phyloP scores from a whole-genome alignment of 2,888 invertebrate species.

The Drosophila multiciliata region DNA sequence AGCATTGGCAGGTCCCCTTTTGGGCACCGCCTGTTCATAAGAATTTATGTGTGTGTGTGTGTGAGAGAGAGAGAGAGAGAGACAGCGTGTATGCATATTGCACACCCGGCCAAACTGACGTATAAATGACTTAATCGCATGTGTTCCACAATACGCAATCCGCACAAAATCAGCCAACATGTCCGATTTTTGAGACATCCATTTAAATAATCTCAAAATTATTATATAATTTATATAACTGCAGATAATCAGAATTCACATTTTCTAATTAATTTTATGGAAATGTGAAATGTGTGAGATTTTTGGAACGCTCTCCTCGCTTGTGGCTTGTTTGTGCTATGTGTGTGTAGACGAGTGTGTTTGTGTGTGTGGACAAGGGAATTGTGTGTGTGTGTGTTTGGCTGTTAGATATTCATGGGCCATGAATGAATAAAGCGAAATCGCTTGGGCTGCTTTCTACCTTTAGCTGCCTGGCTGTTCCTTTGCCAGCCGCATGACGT shows the following conservation, averaged over 20 bases:
- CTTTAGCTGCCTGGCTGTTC: constrained; percentile 48
- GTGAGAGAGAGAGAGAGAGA: neutral
- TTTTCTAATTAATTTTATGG: neutral
- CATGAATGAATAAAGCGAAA: constrained; percentile 74
- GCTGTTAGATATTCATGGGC: constrained; percentile 62
- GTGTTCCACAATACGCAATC: constrained; percentile 29
- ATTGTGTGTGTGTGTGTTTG: constrained; percentile 17
- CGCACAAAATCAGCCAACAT: constrained; percentile 11
- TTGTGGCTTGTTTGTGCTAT: constrained; percentile 15
- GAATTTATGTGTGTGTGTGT: constrained; percentile 17
- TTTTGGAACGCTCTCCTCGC: constrained; percentile 11
- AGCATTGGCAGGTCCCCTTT: constrained; percentile 56
- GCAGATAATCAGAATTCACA: neutral
- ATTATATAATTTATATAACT: neutral
- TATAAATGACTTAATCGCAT: constrained; percentile 67
- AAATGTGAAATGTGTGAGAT: neutral
- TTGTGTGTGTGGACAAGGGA: constrained; percentile 3
- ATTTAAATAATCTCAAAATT: neutral
- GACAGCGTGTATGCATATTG: constrained; percentile 53
- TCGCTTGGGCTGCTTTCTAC: constrained; percentile 46
- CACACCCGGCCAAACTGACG: constrained; percentile 54
- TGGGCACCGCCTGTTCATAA: constrained; percentile 24
- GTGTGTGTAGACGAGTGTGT: constrained; percentile 22
- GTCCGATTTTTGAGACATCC: neutral
- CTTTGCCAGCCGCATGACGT: constrained; percentile 60